Percentiles rank a stretch among this genome's conserved stretches.
Conservation (phyloP, 2,113 vertebrate genomes). For the Gymnogyps californianus region DNA sequence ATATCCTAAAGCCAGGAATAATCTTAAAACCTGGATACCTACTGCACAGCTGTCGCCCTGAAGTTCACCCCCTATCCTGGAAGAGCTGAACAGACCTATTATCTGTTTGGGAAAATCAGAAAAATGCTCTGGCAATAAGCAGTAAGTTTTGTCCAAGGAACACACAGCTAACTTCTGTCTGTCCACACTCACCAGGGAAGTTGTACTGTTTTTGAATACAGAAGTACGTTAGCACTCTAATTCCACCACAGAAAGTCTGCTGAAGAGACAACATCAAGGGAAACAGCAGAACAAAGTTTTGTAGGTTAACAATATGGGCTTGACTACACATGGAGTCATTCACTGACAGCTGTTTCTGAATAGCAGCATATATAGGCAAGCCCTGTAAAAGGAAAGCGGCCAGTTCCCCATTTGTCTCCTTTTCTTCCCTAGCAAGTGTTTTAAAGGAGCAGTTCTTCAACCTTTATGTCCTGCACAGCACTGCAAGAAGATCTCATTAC, state of each 20-base stretch:
- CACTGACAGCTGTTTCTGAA: not conserved
- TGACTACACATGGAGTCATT: not conserved
- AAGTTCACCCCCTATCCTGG: not conserved
- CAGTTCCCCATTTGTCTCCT: not conserved
- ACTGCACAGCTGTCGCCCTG: not conserved
- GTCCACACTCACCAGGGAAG: not conserved
- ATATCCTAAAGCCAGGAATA: not conserved
- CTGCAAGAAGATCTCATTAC: not conserved
- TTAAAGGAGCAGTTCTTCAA: not conserved
- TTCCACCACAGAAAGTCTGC: not conserved
- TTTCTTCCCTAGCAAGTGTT: not conserved
- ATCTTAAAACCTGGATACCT: not conserved
- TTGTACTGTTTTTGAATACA: not conserved
- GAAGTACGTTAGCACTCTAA: not conserved
- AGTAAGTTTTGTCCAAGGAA: not conserved
- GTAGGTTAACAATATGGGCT: constrained; percentile 2
- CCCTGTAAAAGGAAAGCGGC: not conserved
- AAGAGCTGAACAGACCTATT: not conserved
- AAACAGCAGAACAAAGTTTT: constrained; percentile 4
- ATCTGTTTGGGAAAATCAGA: not conserved
- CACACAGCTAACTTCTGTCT: not conserved
- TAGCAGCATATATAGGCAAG: not conserved
- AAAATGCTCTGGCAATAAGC: not conserved
- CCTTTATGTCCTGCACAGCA: not conserved
- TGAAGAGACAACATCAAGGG: not conserved